These are phyloP conservation scores for Actenoides hombroni DNA, from an alignment of 2,113 vertebrate species.

Conservation along the genomic window DNA sequence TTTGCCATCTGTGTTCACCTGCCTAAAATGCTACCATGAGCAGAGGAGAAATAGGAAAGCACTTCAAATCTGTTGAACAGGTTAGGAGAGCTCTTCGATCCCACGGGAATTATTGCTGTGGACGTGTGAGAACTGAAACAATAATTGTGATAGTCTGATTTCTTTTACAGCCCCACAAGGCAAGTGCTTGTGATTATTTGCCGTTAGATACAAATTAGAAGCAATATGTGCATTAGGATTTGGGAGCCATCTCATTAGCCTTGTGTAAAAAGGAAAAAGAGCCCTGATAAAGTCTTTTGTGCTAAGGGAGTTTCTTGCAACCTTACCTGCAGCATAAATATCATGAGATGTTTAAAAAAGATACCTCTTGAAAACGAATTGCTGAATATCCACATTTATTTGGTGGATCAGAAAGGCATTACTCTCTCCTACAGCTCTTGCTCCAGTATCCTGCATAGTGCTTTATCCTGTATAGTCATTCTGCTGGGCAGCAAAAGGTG, in stretches of 20 bases:
- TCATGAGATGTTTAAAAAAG: not conserved
- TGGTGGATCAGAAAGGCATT: not conserved
- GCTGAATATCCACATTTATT: not conserved
- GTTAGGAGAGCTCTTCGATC: fast-evolving
- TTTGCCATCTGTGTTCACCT: not conserved
- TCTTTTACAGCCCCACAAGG: not conserved
- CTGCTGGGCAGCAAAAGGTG: not conserved
- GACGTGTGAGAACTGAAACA: not conserved
- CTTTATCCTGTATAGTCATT: not conserved
- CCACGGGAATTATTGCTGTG: not conserved
- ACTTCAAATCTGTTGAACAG: not conserved
- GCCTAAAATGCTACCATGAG: not conserved
- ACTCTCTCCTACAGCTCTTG: not conserved
- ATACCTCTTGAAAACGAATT: not conserved
- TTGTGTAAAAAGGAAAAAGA: not conserved
- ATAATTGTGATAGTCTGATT: not conserved
- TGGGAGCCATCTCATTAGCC: fast-evolving
- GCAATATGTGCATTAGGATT: not conserved
- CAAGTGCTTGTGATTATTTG: not conserved
- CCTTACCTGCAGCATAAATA: not conserved
- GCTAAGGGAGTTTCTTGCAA: not conserved
- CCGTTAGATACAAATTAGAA: not conserved
- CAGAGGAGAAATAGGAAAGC: not conserved
- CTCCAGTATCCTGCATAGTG: not conserved
- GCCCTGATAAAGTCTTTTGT: fast-evolving